Percentiles rank a stretch among this genome's conserved stretches.
phyloP scores from a whole-genome alignment of 2,797 vertebrate genomes.

The Micromesistius poutassou region DNA sequence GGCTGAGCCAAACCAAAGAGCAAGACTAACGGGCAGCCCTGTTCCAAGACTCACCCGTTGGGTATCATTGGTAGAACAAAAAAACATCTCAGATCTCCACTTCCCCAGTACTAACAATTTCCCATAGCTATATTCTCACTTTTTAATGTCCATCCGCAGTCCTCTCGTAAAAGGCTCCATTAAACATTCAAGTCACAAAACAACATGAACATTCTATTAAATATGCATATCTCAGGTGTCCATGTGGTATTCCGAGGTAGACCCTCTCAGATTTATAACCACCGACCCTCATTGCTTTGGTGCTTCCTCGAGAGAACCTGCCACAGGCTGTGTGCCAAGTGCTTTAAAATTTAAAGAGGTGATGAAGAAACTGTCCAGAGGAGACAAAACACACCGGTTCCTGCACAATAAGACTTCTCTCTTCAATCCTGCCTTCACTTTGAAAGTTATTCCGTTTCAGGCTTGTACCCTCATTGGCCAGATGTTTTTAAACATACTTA shows the following conservation, averaged over 20 bases:
- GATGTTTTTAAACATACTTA: neutral
- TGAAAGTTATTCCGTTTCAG: constrained; percentile 41
- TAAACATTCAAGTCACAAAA: constrained; percentile 49
- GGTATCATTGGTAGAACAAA: constrained; percentile 1
- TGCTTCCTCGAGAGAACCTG: constrained; percentile 85
- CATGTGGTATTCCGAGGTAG: constrained; percentile 71
- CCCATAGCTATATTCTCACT: constrained; percentile 38
- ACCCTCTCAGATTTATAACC: constrained; percentile 80
- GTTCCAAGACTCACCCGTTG: constrained; percentile 29
- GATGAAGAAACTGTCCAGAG: constrained; percentile 94
- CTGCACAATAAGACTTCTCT: constrained; percentile 68
- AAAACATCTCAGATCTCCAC: constrained; percentile 8
- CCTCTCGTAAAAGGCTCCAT: constrained; percentile 42
- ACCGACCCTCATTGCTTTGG: constrained; percentile 79
- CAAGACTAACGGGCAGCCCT: constrained; percentile 35
- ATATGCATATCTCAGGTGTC: constrained; percentile 68
- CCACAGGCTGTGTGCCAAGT: constrained; percentile 84
- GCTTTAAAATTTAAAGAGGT: constrained; percentile 98
- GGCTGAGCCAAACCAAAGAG: constrained; percentile 36
- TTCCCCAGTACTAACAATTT: constrained; percentile 10
- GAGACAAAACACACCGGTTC: constrained; percentile 83
- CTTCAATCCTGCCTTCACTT: constrained; percentile 44
- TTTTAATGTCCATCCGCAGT: constrained; percentile 50
- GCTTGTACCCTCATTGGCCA: neutral
- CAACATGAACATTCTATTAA: constrained; percentile 56